Base-by-base conservation (phyloP, 1,140 invertebrate species). In the Lysiphlebus fabarum region DNA sequence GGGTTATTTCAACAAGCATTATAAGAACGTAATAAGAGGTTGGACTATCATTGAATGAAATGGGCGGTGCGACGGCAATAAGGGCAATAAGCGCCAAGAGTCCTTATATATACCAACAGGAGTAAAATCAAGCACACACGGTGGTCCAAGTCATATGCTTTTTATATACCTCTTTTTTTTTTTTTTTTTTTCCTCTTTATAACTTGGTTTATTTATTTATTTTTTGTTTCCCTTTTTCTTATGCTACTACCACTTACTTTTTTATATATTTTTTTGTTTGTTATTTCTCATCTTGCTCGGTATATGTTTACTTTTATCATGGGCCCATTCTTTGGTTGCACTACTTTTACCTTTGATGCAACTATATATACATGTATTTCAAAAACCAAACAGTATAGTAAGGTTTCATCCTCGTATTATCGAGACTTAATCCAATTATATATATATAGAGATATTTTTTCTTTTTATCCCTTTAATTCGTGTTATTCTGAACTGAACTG, bases 1-100 rank as follows among this genome's bases (percentile, higher is more conserved):
- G 59, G 56, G 43, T 42, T 53, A 47, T 44, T 62, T 65, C 70
- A 71, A 69, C 66, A 70, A 63, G 71, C 70, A 74, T 79, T 79
- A 74, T 78, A 78, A 78, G 77, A 77, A 61, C 56, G 62, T 78
- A 79, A 77, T 78, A 78, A 78, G 76, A 78, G 70, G 17, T 70
- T 68, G 72, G 70, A 78, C 78, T 80, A 80, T 76, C 77, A 80
- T 80, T 78, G 77, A 79, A 79, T 78, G 74, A 75, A 75, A 72
- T 74, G 71, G 70, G 66, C 75, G 71, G 68, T 65, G 69, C 66
- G 68, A 64, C 70, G 65, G 66, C 70, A 68, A 72, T 71, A 74
- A 71, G 71, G 67, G 70, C 59, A 65, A 63, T 63, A 63, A 62
- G 63, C 62, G 62, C 65, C 54, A 56, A 34, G 26, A 49, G 57